Evolutionary conservation across 2,888 invertebrate species (phyloP), one percentile per base, ranked within the genome.

Genomic region (Magallana nippona): DNA sequence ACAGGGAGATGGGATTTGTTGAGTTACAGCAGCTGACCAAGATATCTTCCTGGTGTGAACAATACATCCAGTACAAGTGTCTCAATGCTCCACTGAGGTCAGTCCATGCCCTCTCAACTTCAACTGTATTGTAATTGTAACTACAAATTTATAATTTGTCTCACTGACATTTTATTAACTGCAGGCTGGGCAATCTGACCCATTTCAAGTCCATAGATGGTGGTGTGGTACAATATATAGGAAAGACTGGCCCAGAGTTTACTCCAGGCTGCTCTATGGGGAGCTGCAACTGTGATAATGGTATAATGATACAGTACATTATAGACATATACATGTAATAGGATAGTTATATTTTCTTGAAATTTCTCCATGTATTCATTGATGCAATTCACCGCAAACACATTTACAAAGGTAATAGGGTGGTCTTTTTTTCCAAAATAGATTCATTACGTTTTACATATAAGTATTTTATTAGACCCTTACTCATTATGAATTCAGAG

Each of bases 231-330:
- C 91, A 92, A 84, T 92, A 90, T 84, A 83, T 92, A 13, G 92
- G 92, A 2, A 85, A 96, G 80, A 96, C 97, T 93, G 96, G 97
- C 91, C 55, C 55, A 55, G 1, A 13, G n/a, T 22, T 32, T 32
- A 27, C 71, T 22, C 11, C 71, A 2, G 71, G 71, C 71, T 71
- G 71, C 32, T 19, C 56, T 15, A 79, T 57, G 79, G 11, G 57
- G 22, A 10, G 27, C 55, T 82, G 82, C 44, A 96, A 97, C 90
- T 83, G 83, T 83, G 83, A 83, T 55, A n/a, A 58, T 22, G 78
- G 82, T 82, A 82, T 58, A 55, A 17, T 32, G 27, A 22, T 78
- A 44, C 44, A 44, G 5, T 44, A 8, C 44, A 44, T 44, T 44
- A 44, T 44, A 44, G 44, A 44, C 44, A 44, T 44, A 8, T 44